Percentiles rank a stretch among this genome's conserved stretches.
These are phyloP conservation scores for Drosophila auraria DNA, from an alignment of 1,140 invertebrate species.

Conservation along the genomic window DNA sequence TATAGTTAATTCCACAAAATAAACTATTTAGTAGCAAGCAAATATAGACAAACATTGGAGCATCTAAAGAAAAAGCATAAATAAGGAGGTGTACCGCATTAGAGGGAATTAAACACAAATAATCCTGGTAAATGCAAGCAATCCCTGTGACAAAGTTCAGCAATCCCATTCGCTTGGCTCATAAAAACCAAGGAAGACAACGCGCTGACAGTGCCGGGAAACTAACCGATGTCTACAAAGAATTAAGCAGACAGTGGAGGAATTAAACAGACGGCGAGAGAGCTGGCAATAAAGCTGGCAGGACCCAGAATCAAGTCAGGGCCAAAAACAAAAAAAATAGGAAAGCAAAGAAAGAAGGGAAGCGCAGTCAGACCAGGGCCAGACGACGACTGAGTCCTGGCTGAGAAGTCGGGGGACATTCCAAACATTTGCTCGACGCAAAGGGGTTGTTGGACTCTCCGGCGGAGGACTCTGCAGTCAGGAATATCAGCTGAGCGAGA, in stretches of 20 bases:
- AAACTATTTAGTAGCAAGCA: background rate
- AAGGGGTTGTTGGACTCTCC: slow-evolving; percentile 77
- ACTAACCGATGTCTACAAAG: slow-evolving; percentile 55
- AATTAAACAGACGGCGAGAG: slow-evolving; percentile 30
- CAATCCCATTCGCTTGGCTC: slow-evolving; percentile 6
- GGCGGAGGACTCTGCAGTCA: slow-evolving; percentile 39
- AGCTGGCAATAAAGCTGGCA: slow-evolving; percentile 39
- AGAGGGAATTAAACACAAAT: background rate
- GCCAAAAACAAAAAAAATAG: slow-evolving; percentile 18
- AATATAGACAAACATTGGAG: background rate
- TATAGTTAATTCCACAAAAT: background rate
- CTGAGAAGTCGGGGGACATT: slow-evolving; percentile 26
- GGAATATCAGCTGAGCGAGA: slow-evolving; percentile 64
- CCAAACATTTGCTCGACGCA: slow-evolving; percentile 48
- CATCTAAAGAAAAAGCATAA: background rate
- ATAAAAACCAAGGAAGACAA: slow-evolving; percentile 28
- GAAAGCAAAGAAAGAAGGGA: background rate
- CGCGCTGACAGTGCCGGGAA: slow-evolving; percentile 35
- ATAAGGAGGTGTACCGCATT: background rate
- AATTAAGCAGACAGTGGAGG: slow-evolving; percentile 49
- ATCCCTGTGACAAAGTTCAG: slow-evolving; percentile 20
- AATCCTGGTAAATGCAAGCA: slow-evolving; percentile 5
- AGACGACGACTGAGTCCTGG: slow-evolving; percentile 59
- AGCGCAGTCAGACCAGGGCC: slow-evolving; percentile 46
- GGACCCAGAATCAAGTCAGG: slow-evolving; percentile 37